Percentiles rank a stretch among this genome's conserved stretches.
Evolutionary conservation across 2,888 invertebrate genomes (phyloP).

Genomic region (Cheiracanthium punctorium): DNA sequence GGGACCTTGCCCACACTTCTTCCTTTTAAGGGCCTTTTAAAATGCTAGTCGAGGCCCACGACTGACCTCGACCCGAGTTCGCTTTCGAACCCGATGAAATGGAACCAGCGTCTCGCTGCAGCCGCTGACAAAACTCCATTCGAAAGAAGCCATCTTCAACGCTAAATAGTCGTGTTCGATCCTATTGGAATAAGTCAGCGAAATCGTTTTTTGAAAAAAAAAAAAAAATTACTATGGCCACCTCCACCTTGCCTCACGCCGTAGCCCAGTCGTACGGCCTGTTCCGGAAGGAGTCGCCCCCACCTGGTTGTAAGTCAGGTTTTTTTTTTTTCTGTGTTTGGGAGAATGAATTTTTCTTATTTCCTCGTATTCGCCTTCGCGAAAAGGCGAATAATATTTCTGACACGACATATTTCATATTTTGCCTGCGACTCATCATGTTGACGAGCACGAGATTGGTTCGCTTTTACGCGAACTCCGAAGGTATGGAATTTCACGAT

Average conservation of each 20-base stretch:
- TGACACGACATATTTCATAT: too few relatives aligned
- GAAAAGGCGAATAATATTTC: too few relatives aligned
- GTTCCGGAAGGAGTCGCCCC: constrained; percentile 46
- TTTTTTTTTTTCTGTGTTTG: constrained; percentile 7
- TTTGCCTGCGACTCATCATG: too few relatives aligned
- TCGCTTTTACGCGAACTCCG: too few relatives aligned
- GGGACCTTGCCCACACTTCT: constrained; percentile 21
- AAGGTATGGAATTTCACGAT: too few relatives aligned
- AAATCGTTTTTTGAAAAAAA: not conserved
- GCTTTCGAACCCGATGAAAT: not conserved
- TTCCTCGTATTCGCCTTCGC: too few relatives aligned
- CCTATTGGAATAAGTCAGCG: not conserved
- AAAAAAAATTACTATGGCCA: constrained; percentile 25
- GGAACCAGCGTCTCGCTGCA: not conserved
- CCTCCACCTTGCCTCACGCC: constrained; percentile 48
- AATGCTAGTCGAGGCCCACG: constrained; percentile 39
- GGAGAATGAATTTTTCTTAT: too few relatives aligned
- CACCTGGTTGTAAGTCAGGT: constrained; percentile 57
- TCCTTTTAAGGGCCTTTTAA: constrained; percentile 51
- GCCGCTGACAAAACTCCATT: not conserved
- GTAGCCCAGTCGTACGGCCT: constrained; percentile 53
- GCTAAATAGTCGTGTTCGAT: not conserved
- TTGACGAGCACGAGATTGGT: too few relatives aligned
- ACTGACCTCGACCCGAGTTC: constrained; percentile 57
- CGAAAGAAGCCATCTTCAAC: not conserved